Base-by-base conservation (phyloP, 2,888 invertebrate species). In the Digitonthophagus gazella region DNA sequence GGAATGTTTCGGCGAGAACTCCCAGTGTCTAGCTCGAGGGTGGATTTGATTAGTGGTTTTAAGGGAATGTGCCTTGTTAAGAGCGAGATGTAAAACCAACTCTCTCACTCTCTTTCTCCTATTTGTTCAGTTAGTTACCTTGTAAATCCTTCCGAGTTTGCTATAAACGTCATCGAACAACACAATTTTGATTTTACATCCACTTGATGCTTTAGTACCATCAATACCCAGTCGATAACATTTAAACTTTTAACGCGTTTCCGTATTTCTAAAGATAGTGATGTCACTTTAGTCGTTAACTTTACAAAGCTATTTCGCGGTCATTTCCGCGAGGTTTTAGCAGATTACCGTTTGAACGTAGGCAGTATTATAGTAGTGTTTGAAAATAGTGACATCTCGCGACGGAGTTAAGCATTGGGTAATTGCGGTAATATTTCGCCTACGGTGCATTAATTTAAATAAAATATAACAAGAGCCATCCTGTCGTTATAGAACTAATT, bases 351-450 rank as follows among this genome's bases (percentile, higher is more conserved):
- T 44, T 11, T 44, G 28, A 44, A 44, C 28, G 28, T 44, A 44
- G 28, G 28, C 28, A 8, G 28, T 44, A 44, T 11, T n/a, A n/a
- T n/a, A n/a, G n/a, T n/a, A n/a, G n/a, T 44, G 8, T 44, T 44
- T 44, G 28, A 44, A 44, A 44, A 44, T 44, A 44, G 28, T 44
- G 28, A 44, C 28, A 44, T 44, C 28, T 44, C 28, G 28, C 28
- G 28, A 44, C 28, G 6, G 11, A 44, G 28, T 44, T 44, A 44
- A 44, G 28, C 28, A 44, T 44, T 3, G 28, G 61, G 78, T 80
- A 81, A 81, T 81, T 81, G 81, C 79, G 76, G 79, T 80, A 81
- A 80, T 81, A 81, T 81, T 81, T 81, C 81, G 82, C 82, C 81
- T 81, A 82, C 81, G 68, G 28, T 44, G 79, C 79, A 81, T 82